Percentiles rank a stretch among this genome's conserved stretches.
These are phyloP conservation scores for Chromobotia macracanthus DNA, from an alignment of 2,797 vertebrate genomes.

Conservation along the genomic window DNA sequence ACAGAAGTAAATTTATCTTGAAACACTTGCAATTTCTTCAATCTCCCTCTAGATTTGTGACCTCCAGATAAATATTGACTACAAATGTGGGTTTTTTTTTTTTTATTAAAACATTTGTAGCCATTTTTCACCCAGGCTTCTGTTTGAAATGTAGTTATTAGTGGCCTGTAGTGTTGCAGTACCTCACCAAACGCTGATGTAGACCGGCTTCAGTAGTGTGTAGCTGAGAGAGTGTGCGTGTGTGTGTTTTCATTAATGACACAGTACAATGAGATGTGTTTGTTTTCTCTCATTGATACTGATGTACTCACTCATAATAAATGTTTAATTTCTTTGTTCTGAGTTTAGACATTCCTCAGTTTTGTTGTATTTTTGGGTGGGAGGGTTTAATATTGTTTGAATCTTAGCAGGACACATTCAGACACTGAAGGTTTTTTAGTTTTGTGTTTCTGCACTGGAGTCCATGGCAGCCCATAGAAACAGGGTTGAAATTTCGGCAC, in stretches of 20 bases:
- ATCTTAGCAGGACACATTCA: neutral
- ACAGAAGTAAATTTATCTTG: too few relatives aligned
- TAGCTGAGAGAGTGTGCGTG: constrained; percentile 27
- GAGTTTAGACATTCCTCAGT: constrained; percentile 22
- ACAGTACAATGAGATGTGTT: constrained; percentile 37
- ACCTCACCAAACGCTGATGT: constrained; percentile 13
- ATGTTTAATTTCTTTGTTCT: constrained; percentile 24
- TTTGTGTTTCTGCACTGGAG: constrained; percentile 40
- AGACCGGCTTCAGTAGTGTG: constrained; percentile 15
- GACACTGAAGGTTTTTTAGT: constrained; percentile 27
- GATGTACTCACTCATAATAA: constrained; percentile 44
- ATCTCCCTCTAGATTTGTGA: too few relatives aligned
- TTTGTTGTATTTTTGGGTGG: neutral
- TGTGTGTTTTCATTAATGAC: constrained; percentile 31
- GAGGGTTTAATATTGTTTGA: neutral
- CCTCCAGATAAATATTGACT: too few relatives aligned
- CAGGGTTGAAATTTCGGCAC: constrained; percentile 53
- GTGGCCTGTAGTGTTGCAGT: constrained; percentile 21
- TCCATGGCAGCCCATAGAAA: constrained; percentile 18
- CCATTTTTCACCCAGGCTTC: constrained; percentile 26
- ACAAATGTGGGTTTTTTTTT: too few relatives aligned
- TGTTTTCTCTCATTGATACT: constrained; percentile 44
- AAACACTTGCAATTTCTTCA: too few relatives aligned
- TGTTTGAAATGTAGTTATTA: constrained; percentile 21
- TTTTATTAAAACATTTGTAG: neutral